Base-by-base conservation (phyloP, 2,888 invertebrate genomes). In the Yponomeuta sedellus region DNA sequence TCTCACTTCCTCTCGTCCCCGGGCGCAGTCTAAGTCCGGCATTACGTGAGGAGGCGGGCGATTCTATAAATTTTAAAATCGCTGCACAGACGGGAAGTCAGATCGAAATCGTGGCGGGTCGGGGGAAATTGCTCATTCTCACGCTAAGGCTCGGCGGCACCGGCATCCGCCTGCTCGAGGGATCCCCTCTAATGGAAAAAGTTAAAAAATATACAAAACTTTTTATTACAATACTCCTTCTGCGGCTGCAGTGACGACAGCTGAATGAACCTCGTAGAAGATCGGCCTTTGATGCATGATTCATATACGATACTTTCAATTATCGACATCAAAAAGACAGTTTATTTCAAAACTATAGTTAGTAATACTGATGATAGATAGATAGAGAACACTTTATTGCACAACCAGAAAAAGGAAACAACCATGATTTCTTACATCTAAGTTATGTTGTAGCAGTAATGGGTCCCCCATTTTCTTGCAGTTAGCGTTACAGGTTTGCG, bases 61-160 rank as follows among this genome's bases (percentile, higher is more conserved):
- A 20, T 87, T 86, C 85, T 86, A 88, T 88, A 88, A 88, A 88
- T 88, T 88, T 88, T 88, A 87, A 90, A 90, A 88, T 88, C 86
- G 86, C 84, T 82, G 83, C 78, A 80, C 86, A 85, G 87, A 83
- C 88, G 82, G 89, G 89, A 89, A 90, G 88, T 83, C 86, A 86
- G 89, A 89, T 90, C 87, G 86, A 86, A 89, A 89, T 90, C 89
- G 85, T 79, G 83, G 85, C 86, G 81, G 81, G 80, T 80, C 80
- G 77, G 82, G 82, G 89, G 89, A 89, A 89, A 89, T 89, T 89
- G 88, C 88, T 90, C 89, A 88, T 88, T 88, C 89, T 88, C 89
- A 89, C 89, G 89, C 89, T 84, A 81, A 78, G 80, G 82, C 78
- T 34, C 61, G 61, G 28, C 22, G 61, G n/a, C 16, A 34, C 34